These are phyloP conservation scores for Polydrusus tereticollis DNA, from an alignment of 2,888 invertebrate species.

Conservation along the genomic window DNA sequence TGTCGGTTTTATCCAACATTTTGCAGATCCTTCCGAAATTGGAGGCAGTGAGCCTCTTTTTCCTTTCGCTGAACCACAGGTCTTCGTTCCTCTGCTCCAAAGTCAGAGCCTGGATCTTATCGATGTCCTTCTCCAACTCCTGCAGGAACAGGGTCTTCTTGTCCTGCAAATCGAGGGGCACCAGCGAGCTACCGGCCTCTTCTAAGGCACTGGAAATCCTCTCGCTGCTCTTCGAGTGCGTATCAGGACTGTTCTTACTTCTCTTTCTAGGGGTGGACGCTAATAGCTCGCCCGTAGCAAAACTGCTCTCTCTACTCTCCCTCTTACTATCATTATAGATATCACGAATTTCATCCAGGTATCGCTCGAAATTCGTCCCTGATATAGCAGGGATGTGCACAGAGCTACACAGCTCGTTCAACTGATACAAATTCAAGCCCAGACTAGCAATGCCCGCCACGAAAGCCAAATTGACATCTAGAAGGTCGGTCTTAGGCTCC, in stretches of 20 bases:
- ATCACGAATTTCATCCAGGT: constrained; percentile 52
- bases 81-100: constrained; percentile 51
- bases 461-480: constrained; percentile 55
- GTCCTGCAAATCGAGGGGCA: constrained; percentile 34
- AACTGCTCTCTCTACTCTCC: constrained; percentile 23
- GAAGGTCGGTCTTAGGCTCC: constrained; percentile 52
- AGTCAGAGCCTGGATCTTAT: constrained; percentile 50
- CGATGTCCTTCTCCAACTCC: constrained; percentile 51
- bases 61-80: constrained; percentile 56
- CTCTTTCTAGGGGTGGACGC: constrained; percentile 42
- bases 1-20: constrained; percentile 51
- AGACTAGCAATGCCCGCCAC: constrained; percentile 55
- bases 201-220: constrained; percentile 11
- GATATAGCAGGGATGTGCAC: constrained; percentile 53
- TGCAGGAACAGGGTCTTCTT: constrained; percentile 50
- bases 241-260: constrained; percentile 17
- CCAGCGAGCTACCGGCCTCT: constrained; percentile 11
- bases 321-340: constrained; percentile 51
- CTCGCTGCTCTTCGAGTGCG: neutral
- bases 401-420: constrained; percentile 55
- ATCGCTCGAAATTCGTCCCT: constrained; percentile 50
- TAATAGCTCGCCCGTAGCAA: constrained; percentile 17
- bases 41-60: constrained; percentile 58
- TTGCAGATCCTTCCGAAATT: constrained; percentile 58
- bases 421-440: constrained; percentile 52